These are phyloP conservation scores for Nothocercus julius DNA, from an alignment of 2,113 vertebrate species.

Conservation along the genomic window DNA sequence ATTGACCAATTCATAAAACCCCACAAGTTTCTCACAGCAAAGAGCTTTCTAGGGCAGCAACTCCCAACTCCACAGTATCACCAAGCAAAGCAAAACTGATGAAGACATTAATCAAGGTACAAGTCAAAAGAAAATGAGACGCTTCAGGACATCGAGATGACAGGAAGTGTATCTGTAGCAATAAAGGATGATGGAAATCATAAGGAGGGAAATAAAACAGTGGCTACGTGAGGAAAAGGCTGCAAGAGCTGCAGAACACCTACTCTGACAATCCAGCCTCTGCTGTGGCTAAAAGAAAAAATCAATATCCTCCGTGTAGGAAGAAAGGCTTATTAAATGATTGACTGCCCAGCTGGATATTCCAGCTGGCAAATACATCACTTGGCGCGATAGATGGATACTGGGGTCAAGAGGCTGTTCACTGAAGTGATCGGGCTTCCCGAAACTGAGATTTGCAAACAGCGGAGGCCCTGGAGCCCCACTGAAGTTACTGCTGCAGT, in stretches of 20 bases:
- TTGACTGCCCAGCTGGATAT: conserved; percentile 19
- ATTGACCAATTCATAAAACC: background rate
- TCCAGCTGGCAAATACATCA: conserved; percentile 9
- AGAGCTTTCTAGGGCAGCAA: background rate
- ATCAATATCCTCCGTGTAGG: conserved; percentile 44
- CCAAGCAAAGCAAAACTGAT: conserved; percentile 22
- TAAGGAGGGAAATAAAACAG: conserved; percentile 37
- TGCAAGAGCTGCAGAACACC: background rate
- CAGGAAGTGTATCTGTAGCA: conserved; percentile 48
- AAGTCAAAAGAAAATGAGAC: conserved; percentile 67
- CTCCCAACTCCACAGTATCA: background rate
- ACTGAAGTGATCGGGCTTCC: conserved; percentile 30
- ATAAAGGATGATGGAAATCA: conserved; percentile 48
- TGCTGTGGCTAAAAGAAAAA: conserved; percentile 22
- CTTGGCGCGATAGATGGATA: conserved; percentile 29
- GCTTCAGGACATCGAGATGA: conserved; percentile 49
- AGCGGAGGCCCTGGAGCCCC: accelerated
- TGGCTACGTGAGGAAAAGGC: conserved; percentile 1
- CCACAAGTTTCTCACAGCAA: background rate
- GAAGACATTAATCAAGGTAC: conserved; percentile 60
- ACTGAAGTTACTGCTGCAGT: background rate
- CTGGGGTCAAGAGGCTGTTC: background rate
- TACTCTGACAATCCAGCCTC: conserved; percentile 39
- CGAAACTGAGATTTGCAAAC: conserved; percentile 30
- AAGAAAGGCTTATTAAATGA: conserved; percentile 51